phyloP scores from a whole-genome alignment of 2,888 invertebrate genomes.

The Drosophila fulvimacula region DNA sequence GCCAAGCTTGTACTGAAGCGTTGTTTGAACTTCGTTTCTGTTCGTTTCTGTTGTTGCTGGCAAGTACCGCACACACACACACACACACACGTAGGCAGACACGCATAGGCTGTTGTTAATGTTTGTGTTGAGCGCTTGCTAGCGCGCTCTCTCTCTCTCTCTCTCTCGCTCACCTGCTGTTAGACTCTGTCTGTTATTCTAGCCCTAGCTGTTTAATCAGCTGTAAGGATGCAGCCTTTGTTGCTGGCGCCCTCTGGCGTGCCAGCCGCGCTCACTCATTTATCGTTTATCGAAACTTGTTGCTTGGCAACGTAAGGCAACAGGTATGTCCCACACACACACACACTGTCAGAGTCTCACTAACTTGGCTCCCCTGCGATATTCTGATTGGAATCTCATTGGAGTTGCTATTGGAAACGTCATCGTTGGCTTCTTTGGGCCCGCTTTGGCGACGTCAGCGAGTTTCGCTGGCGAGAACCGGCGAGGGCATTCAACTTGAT shows the following conservation, averaged over 20 bases:
- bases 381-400: constrained; percentile 64
- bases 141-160: constrained; percentile 9
- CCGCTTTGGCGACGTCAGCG: constrained; percentile 17
- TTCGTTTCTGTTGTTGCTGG: constrained; percentile 59
- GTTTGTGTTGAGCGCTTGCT: constrained; percentile 24
- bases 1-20: constrained; percentile 80
- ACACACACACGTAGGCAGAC: background rate
- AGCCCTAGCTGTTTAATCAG: constrained; percentile 41
- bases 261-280: constrained; percentile 4
- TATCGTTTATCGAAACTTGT: constrained; percentile 58
- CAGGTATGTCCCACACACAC: constrained; percentile 41
- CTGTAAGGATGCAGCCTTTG: constrained; percentile 40
- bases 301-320: constrained; percentile 52
- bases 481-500: constrained; percentile 80
- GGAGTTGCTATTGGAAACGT: constrained; percentile 23
- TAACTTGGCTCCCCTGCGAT: background rate
- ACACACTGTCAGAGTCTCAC: background rate
- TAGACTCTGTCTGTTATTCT: constrained; percentile 21
- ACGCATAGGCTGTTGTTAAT: constrained; percentile 9
- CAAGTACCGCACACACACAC: constrained; percentile 17
- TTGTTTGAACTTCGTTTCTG: constrained; percentile 69
- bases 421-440: constrained; percentile 31
- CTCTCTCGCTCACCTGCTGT: constrained; percentile 23
- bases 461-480: constrained; percentile 29
- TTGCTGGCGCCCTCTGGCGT: constrained; percentile 35